Base-by-base conservation (phyloP, 2,888 invertebrate species). In the Epirrita christyi region DNA sequence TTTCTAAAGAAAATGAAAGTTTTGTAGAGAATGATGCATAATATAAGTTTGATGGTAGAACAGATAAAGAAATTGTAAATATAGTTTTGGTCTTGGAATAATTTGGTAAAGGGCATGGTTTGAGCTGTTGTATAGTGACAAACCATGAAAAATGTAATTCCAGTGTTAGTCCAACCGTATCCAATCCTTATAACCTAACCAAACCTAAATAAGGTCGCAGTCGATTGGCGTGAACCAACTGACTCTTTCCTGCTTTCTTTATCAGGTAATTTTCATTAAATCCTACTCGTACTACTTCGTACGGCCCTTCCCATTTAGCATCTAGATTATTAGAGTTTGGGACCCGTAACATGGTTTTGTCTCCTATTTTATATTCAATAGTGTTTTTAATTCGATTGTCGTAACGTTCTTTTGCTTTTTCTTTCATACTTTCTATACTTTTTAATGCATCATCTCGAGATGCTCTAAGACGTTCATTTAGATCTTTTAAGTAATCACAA, bases 271-370 rank as follows among this genome's bases (percentile, higher is more conserved):
- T 74, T 55, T 71, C 61, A 36, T 70, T 71, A 32, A 72, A 73
- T 1, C 75, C 75, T 37, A 69, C 52, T 10, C 72, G 47, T 8
- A 67, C 47, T 5, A 75, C 38, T 36, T 64, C 59, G 45, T 64
- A 73, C 0, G 72, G 73, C 6, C 73, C 71, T n/a, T 75, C 71
- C 73, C 73, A 74, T 65, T 76, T 75, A n/a, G 46, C 0, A 21
- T 78, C 70, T 41, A 78, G 45, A 41, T 75, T 75, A 44, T 73
- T 75, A 6, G 75, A 74, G 41, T 67, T 75, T 5, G 71, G 71
- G 6, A 71, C 61, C 9, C 56, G 47, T 11, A 73, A 21, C 68
- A 76, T 43, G 4, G 7, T 7, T 28, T 28, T 28, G 7, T 28
- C 28, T 28, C 28, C 4, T 28, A 28, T 28, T 28, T 28, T 28